Evolutionary conservation across 2,113 vertebrate genomes (phyloP).

Genomic region (Natator depressus): DNA sequence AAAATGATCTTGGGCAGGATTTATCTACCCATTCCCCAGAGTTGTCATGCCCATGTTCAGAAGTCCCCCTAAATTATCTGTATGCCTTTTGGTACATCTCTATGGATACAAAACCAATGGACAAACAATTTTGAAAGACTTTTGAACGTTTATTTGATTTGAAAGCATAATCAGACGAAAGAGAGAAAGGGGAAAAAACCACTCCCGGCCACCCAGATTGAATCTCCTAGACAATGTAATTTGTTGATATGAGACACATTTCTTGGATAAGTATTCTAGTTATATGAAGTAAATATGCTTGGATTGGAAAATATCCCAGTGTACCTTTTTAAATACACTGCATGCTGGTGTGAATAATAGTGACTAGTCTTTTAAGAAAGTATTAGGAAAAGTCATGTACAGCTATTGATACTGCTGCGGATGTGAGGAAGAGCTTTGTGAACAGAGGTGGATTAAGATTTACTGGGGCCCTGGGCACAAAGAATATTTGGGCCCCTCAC

Average conservation of each 20-base stretch:
- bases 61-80: background rate
- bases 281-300: background rate
- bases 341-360: background rate
- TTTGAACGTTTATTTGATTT: background rate
- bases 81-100: background rate
- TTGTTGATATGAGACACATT: background rate
- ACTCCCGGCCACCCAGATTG: background rate
- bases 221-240: background rate
- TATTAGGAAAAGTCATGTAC: background rate
- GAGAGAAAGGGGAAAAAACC: background rate
- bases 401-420: background rate
- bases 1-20: background rate
- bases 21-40: background rate
- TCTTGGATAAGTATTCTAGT: background rate
- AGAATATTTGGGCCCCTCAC: too few species aligned
- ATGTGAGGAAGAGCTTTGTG: background rate
- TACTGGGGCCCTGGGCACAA: too few species aligned
- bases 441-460: background rate
- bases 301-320: background rate
- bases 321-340: background rate
- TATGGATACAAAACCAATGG: background rate
- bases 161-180: background rate
- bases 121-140: background rate
- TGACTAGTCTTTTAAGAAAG: background rate
- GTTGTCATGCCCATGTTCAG: background rate